Percentiles rank a stretch among this genome's conserved stretches.
phyloP scores from a whole-genome alignment of 2,797 vertebrate species.

The Avahi laniger region DNA sequence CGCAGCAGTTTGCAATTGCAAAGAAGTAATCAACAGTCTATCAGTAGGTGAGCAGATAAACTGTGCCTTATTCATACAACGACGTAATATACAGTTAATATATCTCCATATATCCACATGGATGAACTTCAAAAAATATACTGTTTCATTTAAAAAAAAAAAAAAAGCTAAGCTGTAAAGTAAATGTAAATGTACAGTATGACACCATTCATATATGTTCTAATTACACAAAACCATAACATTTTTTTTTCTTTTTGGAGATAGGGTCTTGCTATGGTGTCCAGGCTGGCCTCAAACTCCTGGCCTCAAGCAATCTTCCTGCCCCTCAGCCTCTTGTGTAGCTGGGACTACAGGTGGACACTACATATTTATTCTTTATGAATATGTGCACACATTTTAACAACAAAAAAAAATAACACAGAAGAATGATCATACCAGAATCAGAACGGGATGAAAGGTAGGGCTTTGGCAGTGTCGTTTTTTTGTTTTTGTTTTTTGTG shows the following conservation, averaged over 20 bases:
- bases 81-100: background rate
- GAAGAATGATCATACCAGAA: background rate
- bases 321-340: background rate
- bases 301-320: background rate
- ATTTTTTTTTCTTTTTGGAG: background rate
- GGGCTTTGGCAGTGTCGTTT: background rate
- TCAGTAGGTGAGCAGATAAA: background rate
- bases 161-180: background rate
- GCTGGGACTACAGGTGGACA: background rate
- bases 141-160: background rate
- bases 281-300: background rate
- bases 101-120: background rate
- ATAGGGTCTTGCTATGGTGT: background rate
- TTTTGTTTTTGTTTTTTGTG: too few relatives aligned
- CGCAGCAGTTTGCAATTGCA: background rate
- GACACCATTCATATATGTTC: background rate
- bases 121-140: background rate
- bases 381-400: background rate
- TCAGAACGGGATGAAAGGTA: background rate
- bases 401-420: background rate
- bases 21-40: background rate
- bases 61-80: background rate
- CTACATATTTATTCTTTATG: background rate
- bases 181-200: background rate
- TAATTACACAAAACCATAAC: background rate